A percentile compares a stretch with the other conserved stretches of the same genome.
Evolutionary conservation across 2,888 invertebrate genomes (phyloP).

Genomic region (Eudemis profundana): DNA sequence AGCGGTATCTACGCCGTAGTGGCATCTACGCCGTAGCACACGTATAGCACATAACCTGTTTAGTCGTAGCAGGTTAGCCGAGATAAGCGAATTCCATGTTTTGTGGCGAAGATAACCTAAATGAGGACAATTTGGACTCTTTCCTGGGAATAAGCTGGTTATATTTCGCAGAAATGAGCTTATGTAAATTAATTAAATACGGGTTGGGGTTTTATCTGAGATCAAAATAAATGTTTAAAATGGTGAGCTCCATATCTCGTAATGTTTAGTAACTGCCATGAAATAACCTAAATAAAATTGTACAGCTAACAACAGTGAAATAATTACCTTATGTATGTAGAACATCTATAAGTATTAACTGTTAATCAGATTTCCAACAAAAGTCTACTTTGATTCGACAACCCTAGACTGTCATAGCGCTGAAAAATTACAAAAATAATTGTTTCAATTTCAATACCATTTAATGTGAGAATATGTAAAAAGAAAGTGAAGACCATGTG

Average conservation of each 20-base stretch:
- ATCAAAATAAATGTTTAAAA: conserved; percentile 12
- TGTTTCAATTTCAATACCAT: no score
- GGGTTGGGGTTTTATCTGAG: background rate
- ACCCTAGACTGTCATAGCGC: no score
- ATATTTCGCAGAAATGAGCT: background rate
- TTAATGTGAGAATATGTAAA: no score
- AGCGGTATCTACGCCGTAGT: conserved; percentile 60
- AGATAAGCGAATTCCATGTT: conserved; percentile 74
- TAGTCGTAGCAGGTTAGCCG: conserved; percentile 53
- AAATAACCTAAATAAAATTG: no score
- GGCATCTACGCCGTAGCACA: conserved; percentile 55
- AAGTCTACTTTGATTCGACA: no score
- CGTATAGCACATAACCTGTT: conserved; percentile 58
- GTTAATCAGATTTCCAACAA: no score
- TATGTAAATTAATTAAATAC: background rate
- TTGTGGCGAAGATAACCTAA: conserved; percentile 70
- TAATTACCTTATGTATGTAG: no score
- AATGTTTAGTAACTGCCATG: background rate
- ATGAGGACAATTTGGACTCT: conserved; percentile 68
- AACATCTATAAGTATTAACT: no score
- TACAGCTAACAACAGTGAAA: no score
- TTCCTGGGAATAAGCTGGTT: conserved; percentile 16
- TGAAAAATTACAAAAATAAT: no score
- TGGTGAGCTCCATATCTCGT: background rate
- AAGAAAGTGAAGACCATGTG: no score